Evolutionary conservation across 2,888 invertebrate genomes (phyloP).

Genomic region (Drosophila sordidapex): DNA sequence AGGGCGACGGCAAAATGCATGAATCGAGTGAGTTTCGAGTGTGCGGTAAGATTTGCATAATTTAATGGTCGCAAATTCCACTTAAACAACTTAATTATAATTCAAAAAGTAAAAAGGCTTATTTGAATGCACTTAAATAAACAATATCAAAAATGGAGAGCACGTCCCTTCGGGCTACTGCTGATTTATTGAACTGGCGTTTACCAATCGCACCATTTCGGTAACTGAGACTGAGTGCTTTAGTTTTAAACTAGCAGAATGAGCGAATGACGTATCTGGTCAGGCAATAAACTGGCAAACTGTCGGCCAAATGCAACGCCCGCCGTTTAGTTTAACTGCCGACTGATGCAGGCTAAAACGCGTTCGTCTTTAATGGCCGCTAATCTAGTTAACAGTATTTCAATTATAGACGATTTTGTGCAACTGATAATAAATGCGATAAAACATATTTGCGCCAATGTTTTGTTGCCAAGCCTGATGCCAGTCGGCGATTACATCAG

Average conservation of each 20-base stretch:
- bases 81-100: conserved; percentile 77
- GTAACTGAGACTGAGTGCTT: conserved; percentile 36
- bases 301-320: conserved; percentile 47
- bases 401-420: conserved; percentile 78
- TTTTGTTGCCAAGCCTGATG: conserved; percentile 44
- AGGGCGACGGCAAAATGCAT: conserved; percentile 47
- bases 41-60: conserved; percentile 69
- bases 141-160: conserved; percentile 60
- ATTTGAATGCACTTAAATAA: conserved; percentile 75
- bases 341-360: conserved; percentile 31
- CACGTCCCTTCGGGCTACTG: conserved; percentile 68
- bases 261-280: conserved; percentile 51
- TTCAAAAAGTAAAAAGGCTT: conserved; percentile 61
- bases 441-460: conserved; percentile 73
- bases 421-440: conserved; percentile 78
- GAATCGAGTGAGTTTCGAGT: conserved; percentile 18
- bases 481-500: conserved; percentile 64
- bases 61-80: conserved; percentile 76
- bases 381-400: conserved; percentile 81
- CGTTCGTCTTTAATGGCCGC: conserved; percentile 72
- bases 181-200: conserved; percentile 62
- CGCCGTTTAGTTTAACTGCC: conserved; percentile 41
- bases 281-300: conserved; percentile 45
- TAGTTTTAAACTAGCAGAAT: conserved; percentile 31
- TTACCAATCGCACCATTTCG: conserved; percentile 57